Conservation (phyloP, 2,888 invertebrate species). For the Catocala sponsa region DNA sequence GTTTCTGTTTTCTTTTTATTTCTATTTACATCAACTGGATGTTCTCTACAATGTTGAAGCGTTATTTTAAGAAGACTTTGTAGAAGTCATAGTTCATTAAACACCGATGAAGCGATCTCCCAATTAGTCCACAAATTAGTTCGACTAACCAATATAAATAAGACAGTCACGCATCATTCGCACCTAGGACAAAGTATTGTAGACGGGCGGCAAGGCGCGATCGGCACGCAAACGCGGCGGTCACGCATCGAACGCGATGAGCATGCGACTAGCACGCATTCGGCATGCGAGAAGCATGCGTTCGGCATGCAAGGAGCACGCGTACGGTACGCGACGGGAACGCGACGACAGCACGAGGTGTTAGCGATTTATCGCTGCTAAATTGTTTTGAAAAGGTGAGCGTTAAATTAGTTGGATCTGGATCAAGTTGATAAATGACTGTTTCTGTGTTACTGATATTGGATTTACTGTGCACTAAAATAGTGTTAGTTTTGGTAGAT, state of each 20-base stretch:
- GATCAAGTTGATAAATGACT: conserved; percentile 48
- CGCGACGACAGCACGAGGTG: conserved; percentile 70
- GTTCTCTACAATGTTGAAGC: too few relatives aligned
- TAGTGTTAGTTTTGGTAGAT: conserved; percentile 8
- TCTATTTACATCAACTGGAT: too few relatives aligned
- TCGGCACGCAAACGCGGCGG: conserved; percentile 45
- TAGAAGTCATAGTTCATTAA: not conserved
- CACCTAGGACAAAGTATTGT: conserved; percentile 59
- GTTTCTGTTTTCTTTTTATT: too few relatives aligned
- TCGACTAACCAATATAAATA: conserved; percentile 52
- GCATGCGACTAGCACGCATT: conserved; percentile 36
- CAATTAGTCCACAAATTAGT: conserved; percentile 43
- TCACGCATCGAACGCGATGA: conserved; percentile 38
- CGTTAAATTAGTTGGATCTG: conserved; percentile 59
- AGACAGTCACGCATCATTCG: conserved; percentile 72
- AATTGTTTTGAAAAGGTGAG: conserved; percentile 79
- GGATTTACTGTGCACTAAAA: conserved; percentile 22
- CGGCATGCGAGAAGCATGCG: conserved; percentile 34
- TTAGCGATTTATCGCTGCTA: conserved; percentile 72
- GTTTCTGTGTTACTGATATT: conserved; percentile 36
- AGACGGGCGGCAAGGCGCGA: conserved; percentile 42
- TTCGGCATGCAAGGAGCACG: conserved; percentile 53
- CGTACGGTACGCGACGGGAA: conserved; percentile 43
- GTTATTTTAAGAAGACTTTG: not conserved
- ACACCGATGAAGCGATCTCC: conserved; percentile 13